Evolutionary conservation across 1,140 invertebrate genomes (phyloP).

Genomic region (Drosophila nigromelanica): DNA sequence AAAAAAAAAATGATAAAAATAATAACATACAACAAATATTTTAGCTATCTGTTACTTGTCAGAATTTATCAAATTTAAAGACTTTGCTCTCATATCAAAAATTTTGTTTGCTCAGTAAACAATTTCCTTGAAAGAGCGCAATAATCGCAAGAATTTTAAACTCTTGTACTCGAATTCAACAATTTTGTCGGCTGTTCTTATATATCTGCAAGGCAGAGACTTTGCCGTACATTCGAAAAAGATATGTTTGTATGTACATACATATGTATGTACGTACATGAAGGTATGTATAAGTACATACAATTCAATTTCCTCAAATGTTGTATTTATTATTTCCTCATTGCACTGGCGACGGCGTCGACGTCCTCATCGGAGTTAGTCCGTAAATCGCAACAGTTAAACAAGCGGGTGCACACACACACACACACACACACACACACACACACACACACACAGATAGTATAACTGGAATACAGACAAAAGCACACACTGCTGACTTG

Average conservation of each 20-base stretch:
- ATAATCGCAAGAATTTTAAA: too few relatives aligned
- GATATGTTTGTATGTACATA: conserved; percentile 2
- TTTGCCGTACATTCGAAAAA: conserved; percentile 12
- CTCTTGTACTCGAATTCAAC: neutral
- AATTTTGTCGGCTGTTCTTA: conserved; percentile 51
- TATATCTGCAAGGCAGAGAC: neutral
- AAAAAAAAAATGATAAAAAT: too few relatives aligned
- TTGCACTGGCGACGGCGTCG: conserved; percentile 63
- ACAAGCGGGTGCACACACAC: conserved; percentile 26
- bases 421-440: too few relatives aligned
- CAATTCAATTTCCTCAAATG: conserved; percentile 83
- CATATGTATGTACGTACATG: conserved; percentile 4
- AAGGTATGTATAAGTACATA: conserved; percentile 62
- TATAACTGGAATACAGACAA: conserved; percentile 31
- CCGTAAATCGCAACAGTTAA: conserved; percentile 79
- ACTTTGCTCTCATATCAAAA: too few relatives aligned
- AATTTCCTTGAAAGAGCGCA: too few relatives aligned
- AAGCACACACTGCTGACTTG: conserved; percentile 39
- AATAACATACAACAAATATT: too few relatives aligned
- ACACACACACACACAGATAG: conserved; percentile 35
- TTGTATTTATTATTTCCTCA: conserved; percentile 83
- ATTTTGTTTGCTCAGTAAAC: too few relatives aligned
- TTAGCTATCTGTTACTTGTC: too few relatives aligned
- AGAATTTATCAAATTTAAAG: too few relatives aligned
- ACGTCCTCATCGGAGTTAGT: conserved; percentile 52